A percentile compares a stretch with the other conserved stretches of the same genome.
These are phyloP conservation scores for Vulpes lagopus DNA, from an alignment of 2,113 vertebrate species.

Conservation along the genomic window DNA sequence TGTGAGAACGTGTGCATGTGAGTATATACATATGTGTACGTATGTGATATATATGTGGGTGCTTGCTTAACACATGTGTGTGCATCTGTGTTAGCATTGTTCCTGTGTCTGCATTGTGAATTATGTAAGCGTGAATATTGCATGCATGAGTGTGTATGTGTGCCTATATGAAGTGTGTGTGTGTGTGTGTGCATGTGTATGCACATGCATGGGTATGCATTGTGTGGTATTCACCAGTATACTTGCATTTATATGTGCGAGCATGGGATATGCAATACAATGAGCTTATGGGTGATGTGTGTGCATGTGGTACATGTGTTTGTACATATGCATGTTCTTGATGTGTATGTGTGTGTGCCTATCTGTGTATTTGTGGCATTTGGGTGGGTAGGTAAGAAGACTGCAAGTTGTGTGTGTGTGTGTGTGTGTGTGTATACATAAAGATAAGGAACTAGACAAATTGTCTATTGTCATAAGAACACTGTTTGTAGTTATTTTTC, in stretches of 20 bases:
- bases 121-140: not conserved
- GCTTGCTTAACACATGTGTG: not conserved
- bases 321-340: not conserved
- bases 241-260: not conserved
- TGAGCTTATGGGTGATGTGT: not conserved
- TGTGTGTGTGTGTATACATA: too few species aligned
- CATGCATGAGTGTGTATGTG: not conserved
- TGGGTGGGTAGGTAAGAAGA: not conserved
- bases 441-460: not conserved
- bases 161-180: not conserved
- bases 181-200: not conserved
- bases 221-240: not conserved
- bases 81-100: not conserved
- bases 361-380: not conserved
- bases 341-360: not conserved
- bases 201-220: too few species aligned
- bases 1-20: not conserved
- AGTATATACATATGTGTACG: not conserved
- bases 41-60: not conserved
- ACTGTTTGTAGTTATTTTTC: not conserved
- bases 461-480: not conserved
- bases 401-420: not conserved
- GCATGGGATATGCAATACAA: not conserved
- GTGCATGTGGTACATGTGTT: rapidly evolving
- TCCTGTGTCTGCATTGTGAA: too few species aligned